Percentiles rank a stretch among this genome's conserved stretches.
Conservation (phyloP, 2,113 vertebrate species). For the Phaetusa simplex region DNA sequence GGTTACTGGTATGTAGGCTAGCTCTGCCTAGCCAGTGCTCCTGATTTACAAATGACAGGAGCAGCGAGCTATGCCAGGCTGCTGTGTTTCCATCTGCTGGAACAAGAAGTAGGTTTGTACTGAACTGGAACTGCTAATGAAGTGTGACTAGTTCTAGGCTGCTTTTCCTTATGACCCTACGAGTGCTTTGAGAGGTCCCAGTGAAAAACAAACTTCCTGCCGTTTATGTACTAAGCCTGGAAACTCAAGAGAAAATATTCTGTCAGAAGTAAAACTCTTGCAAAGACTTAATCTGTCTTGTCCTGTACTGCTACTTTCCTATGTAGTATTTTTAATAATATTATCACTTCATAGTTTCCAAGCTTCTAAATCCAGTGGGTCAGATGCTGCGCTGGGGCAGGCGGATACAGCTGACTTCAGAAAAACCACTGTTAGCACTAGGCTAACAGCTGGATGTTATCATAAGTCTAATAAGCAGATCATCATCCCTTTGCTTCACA, state of each 20-base stretch:
- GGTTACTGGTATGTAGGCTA: no score
- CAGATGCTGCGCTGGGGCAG: neutral
- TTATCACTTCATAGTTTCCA: neutral
- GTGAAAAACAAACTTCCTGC: conserved; percentile 55
- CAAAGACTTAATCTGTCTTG: neutral
- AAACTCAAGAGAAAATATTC: conserved; percentile 13
- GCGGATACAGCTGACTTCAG: neutral
- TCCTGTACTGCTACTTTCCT: neutral
- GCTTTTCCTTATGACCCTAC: neutral
- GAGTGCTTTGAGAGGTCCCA: conserved; percentile 28
- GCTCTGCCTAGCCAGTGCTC: neutral
- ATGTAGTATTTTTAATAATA: neutral
- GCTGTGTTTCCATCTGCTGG: neutral
- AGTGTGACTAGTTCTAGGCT: conserved; percentile 12
- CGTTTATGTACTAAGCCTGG: neutral
- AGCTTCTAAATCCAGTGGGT: neutral
- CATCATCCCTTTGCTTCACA: neutral
- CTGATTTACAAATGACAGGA: neutral
- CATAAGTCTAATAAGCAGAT: neutral
- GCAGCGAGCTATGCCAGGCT: neutral
- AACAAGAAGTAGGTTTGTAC: conserved; percentile 3
- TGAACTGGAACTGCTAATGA: conserved; percentile 40
- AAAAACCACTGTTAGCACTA: neutral
- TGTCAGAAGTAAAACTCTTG: conserved; percentile 15
- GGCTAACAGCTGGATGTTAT: conserved; percentile 19